Evolutionary conservation across 2,797 vertebrate genomes (phyloP).

Genomic region (Esox masquinongy): DNA sequence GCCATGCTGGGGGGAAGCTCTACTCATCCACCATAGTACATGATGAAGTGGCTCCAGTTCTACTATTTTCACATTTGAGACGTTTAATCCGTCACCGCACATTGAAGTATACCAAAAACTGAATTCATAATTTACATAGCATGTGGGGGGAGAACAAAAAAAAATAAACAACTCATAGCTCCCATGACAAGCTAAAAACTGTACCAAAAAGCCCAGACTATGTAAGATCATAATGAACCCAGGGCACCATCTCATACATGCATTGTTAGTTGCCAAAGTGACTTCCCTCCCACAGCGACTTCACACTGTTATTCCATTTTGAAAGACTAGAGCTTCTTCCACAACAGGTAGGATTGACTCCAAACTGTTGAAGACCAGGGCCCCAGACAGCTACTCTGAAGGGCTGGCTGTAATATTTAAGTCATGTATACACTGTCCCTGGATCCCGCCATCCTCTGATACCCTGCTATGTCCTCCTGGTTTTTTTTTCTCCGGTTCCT

Average conservation of each 20-base stretch:
- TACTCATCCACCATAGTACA: too few relatives aligned
- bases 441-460: not conserved
- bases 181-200: not conserved
- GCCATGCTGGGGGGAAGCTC: too few relatives aligned
- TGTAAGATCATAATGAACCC: too few relatives aligned
- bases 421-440: slow-evolving; percentile 19
- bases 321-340: not conserved
- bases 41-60: not conserved
- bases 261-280: not conserved
- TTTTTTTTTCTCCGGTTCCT: not conserved
- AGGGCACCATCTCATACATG: too few relatives aligned
- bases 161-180: not conserved
- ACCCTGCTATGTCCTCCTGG: slow-evolving; percentile 19
- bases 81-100: not conserved
- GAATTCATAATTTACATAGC: not conserved
- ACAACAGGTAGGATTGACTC: slow-evolving; percentile 17
- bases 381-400: slow-evolving; percentile 20
- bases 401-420: slow-evolving; percentile 13
- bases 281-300: not conserved
- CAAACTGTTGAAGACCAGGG: slow-evolving; percentile 20
- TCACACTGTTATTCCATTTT: not conserved
- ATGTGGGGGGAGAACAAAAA: not conserved
- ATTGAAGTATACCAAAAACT: not conserved
- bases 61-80: not conserved
- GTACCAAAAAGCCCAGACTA: not conserved